Evolutionary conservation across 2,888 invertebrate species (phyloP).

Genomic region (Himalopsyche anomala): DNA sequence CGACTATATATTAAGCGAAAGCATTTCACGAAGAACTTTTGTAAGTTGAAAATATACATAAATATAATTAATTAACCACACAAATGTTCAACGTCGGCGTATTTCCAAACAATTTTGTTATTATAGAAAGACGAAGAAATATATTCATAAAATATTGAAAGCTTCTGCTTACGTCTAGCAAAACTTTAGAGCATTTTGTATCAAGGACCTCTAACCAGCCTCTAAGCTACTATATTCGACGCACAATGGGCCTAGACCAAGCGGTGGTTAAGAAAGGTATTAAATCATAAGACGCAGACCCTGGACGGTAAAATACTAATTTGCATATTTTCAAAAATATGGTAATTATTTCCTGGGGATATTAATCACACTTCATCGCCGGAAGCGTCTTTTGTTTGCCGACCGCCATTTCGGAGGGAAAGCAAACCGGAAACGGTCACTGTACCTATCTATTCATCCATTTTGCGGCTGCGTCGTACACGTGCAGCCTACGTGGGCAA

Average conservation of each 20-base stretch:
- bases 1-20: too few species aligned
- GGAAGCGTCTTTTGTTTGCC: slow-evolving; percentile 30
- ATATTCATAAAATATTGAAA: background rate
- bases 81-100: too few species aligned
- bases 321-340: slow-evolving; percentile 44
- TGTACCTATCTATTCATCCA: slow-evolving; percentile 8
- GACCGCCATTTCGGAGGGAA: slow-evolving; percentile 22
- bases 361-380: slow-evolving; percentile 52
- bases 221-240: slow-evolving; percentile 25
- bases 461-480: slow-evolving; percentile 15
- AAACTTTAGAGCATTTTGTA: slow-evolving; percentile 14
- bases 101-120: too few species aligned
- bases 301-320: slow-evolving; percentile 26
- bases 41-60: too few species aligned
- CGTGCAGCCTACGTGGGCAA: background rate
- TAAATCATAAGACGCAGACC: slow-evolving; percentile 24
- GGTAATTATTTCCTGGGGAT: slow-evolving; percentile 56
- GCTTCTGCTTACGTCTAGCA: background rate
- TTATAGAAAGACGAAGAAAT: too few species aligned
- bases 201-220: slow-evolving; percentile 13
- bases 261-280: slow-evolving; percentile 31
- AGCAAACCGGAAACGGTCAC: slow-evolving; percentile 34
- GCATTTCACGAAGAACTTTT: too few species aligned
- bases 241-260: slow-evolving; percentile 13
- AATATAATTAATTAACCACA: too few species aligned